Percentiles rank a stretch among this genome's conserved stretches.
phyloP scores from a whole-genome alignment of 2,797 vertebrate species.

The Melanotaenia parkinsoni region DNA sequence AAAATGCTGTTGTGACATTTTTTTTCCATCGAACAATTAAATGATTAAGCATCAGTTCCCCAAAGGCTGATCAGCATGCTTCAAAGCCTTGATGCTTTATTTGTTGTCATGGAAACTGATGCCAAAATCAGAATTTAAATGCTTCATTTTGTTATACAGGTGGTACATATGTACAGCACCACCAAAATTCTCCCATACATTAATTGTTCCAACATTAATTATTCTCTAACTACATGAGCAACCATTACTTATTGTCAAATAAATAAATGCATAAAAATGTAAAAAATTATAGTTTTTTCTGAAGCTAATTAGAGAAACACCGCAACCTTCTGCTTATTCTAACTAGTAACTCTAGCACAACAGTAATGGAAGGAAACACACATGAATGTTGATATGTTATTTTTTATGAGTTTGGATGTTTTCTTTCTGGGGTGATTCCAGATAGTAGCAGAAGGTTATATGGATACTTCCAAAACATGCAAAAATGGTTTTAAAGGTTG shows the following conservation, averaged over 20 bases:
- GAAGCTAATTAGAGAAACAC: neutral
- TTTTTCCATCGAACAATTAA: neutral
- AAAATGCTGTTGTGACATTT: slow-evolving; percentile 1
- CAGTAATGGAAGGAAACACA: neutral
- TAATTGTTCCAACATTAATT: neutral
- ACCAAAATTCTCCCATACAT: neutral
- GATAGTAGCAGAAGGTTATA: neutral
- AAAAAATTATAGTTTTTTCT: neutral
- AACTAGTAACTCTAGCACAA: neutral
- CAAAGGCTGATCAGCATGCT: neutral
- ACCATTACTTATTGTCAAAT: neutral
- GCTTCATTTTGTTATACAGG: neutral
- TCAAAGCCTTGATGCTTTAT: neutral
- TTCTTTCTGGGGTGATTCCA: neutral
- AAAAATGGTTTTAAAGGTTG: neutral
- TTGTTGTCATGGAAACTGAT: slow-evolving; percentile 1
- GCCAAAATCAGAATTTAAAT: neutral
- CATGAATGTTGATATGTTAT: too few species aligned
- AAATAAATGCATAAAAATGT: neutral
- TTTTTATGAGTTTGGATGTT: neutral
- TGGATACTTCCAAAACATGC: neutral
- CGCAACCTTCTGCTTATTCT: neutral
- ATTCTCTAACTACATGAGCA: neutral
- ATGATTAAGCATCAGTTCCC: neutral
- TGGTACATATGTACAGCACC: neutral